Conservation (phyloP, 2,888 invertebrate genomes). For the Troilus luridus region DNA sequence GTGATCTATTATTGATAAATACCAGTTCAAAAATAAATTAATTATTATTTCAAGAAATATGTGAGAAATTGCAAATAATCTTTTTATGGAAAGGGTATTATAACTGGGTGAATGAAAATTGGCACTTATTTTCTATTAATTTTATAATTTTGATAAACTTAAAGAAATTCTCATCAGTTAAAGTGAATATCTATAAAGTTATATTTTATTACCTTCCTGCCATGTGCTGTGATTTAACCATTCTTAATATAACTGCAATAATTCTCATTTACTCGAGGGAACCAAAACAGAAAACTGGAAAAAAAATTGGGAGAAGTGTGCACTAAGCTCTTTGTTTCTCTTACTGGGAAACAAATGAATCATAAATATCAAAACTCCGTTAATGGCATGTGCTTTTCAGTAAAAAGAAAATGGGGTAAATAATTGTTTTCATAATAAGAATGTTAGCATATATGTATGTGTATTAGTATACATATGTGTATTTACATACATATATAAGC, state of each 20-base stretch:
- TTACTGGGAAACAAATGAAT: neutral
- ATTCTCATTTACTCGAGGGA: conserved; percentile 13
- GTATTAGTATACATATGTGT: neutral
- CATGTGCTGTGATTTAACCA: conserved; percentile 56
- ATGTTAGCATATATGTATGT: conserved; percentile 2
- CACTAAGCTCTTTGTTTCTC: conserved; percentile 14
- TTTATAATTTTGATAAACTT: conserved; percentile 16
- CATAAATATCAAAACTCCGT: neutral
- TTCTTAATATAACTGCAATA: conserved; percentile 35
- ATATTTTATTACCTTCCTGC: conserved; percentile 55
- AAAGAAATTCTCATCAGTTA: neutral
- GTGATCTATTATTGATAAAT: neutral
- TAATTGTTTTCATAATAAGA: conserved; percentile 14
- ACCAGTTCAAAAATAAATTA: neutral
- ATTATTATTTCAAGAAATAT: neutral
- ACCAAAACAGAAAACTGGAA: conserved; percentile 47
- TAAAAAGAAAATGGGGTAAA: neutral
- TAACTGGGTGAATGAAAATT: neutral
- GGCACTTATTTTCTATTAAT: neutral
- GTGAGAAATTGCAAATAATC: neutral
- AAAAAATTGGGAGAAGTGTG: neutral
- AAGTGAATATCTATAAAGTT: neutral
- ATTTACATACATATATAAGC: neutral
- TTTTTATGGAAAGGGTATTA: neutral
- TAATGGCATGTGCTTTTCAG: neutral